phyloP scores from a whole-genome alignment of 2,113 vertebrate genomes.

The Prunella fulvescens region DNA sequence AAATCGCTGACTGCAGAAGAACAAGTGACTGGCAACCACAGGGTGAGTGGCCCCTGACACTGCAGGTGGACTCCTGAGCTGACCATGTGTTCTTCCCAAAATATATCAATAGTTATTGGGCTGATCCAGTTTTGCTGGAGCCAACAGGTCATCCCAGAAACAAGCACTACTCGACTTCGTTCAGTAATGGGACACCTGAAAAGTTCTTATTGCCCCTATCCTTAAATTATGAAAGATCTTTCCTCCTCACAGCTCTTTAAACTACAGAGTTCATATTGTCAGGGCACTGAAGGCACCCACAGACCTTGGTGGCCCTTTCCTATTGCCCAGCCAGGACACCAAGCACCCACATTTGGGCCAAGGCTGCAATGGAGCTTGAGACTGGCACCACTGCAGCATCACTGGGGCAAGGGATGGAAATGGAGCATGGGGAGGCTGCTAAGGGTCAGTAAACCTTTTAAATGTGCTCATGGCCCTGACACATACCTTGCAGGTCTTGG shows the following conservation, averaged over 20 bases:
- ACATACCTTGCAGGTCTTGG: neutral
- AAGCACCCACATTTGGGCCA: neutral
- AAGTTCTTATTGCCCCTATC: neutral
- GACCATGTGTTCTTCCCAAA: neutral
- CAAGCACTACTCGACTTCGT: neutral
- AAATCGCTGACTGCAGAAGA: neutral
- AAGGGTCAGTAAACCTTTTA: neutral
- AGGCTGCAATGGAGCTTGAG: neutral
- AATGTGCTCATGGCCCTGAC: neutral
- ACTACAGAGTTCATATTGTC: neutral
- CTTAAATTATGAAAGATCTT: neutral
- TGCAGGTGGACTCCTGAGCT: neutral
- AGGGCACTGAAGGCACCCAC: neutral
- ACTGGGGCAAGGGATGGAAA: neutral
- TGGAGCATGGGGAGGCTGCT: neutral
- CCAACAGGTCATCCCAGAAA: neutral
- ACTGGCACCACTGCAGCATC: fast-evolving
- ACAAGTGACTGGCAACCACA: neutral
- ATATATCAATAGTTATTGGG: neutral
- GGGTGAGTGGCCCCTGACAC: neutral
- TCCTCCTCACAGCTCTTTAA: neutral
- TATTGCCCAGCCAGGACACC: neutral
- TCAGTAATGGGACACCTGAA: neutral
- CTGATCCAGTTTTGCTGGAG: neutral
- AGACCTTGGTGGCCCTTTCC: neutral